These are phyloP conservation scores for Brassicogethes aeneus DNA, from an alignment of 2,888 invertebrate species.

Conservation along the genomic window DNA sequence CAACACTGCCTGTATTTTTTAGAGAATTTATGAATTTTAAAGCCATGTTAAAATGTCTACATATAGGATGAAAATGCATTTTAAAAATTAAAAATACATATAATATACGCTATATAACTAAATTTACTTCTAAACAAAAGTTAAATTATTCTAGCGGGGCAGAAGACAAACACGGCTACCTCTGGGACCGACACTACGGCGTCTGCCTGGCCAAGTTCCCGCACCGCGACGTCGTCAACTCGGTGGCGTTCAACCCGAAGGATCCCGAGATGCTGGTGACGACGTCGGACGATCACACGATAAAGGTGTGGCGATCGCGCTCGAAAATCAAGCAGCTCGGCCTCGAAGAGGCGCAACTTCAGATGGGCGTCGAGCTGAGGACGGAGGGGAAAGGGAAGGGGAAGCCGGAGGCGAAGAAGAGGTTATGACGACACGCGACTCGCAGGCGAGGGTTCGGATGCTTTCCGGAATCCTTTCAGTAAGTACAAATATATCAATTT, in stretches of 20 bases:
- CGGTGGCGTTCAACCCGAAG: slow-evolving; percentile 74
- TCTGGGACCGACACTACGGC: slow-evolving; percentile 82
- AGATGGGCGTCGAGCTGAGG: slow-evolving; percentile 41
- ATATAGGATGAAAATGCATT: not conserved
- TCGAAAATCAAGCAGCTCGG: slow-evolving; percentile 42
- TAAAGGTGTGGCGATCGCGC: slow-evolving; percentile 55
- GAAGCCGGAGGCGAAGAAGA: too few species aligned
- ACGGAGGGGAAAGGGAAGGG: slow-evolving; percentile 10
- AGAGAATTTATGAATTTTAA: too few species aligned
- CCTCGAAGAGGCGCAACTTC: slow-evolving; percentile 37
- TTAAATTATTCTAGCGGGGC: slow-evolving; percentile 55
- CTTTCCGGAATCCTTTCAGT: too few species aligned
- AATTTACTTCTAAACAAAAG: slow-evolving; percentile 2
- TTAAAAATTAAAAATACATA: slow-evolving; percentile 2
- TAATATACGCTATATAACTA: not conserved
- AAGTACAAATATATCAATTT: too few species aligned
- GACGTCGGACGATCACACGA: slow-evolving; percentile 70
- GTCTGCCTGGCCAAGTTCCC: slow-evolving; percentile 65
- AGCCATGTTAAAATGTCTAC: too few species aligned
- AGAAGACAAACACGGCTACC: slow-evolving; percentile 72
- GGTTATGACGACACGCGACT: too few species aligned
- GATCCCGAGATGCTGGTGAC: slow-evolving; percentile 76
- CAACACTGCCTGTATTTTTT: too few species aligned
- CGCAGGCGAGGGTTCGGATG: too few species aligned
- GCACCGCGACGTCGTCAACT: slow-evolving; percentile 73